Percentiles rank a stretch among this genome's conserved stretches.
Conservation (phyloP, 2,113 vertebrate genomes). For the Sphyrna mokarran region DNA sequence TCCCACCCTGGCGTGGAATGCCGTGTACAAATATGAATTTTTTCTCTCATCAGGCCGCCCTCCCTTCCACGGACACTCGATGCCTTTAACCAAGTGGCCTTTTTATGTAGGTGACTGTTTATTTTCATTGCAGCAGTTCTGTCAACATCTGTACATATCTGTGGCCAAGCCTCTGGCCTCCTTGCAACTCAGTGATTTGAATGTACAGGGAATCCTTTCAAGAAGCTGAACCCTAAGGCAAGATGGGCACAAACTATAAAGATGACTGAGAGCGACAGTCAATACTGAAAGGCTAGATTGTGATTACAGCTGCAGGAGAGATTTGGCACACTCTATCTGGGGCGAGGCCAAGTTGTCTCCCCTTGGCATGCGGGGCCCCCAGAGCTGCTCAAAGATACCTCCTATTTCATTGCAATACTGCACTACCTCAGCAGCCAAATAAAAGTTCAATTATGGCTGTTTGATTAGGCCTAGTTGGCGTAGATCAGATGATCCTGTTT, state of each 20-base stretch:
- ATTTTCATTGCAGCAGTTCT: background rate
- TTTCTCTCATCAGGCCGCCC: background rate
- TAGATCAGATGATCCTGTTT: background rate
- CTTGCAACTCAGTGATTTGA: background rate
- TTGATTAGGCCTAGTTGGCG: background rate
- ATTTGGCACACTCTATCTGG: background rate
- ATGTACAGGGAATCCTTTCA: conserved; percentile 1
- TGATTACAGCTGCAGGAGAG: background rate
- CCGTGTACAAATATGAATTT: background rate
- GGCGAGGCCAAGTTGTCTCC: background rate
- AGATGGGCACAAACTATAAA: background rate
- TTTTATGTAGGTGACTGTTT: background rate
- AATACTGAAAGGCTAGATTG: background rate
- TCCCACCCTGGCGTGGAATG: background rate
- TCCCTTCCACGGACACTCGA: background rate
- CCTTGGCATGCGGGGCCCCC: background rate
- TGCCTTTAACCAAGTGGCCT: background rate
- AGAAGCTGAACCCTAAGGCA: background rate
- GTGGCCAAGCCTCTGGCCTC: background rate
- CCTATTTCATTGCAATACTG: background rate
- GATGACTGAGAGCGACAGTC: background rate
- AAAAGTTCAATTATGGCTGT: background rate
- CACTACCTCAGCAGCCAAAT: background rate
- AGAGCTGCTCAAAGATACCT: background rate
- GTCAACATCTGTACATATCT: background rate